Percentiles rank a stretch among this genome's conserved stretches.
Evolutionary conservation across 2,888 invertebrate species (phyloP).

Genomic region (Iselma pallidipennis): DNA sequence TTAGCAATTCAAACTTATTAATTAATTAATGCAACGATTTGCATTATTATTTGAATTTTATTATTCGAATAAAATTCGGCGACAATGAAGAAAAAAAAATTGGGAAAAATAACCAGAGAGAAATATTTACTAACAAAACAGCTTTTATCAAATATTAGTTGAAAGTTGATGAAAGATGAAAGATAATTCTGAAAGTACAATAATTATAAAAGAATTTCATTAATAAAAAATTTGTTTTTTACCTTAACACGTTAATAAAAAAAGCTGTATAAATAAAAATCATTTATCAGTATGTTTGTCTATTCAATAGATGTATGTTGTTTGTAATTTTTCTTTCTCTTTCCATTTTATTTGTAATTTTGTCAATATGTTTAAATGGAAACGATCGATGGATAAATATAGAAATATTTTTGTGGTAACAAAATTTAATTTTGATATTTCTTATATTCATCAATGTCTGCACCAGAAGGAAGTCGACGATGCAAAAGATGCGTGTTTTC

Average conservation of each 20-base stretch:
- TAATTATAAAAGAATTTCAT: neutral
- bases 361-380: neutral
- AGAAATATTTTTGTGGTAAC: neutral
- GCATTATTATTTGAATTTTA: too few species aligned
- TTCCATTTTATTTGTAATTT: neutral
- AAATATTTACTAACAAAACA: neutral
- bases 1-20: too few species aligned
- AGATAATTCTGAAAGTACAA: neutral
- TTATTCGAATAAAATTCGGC: too few species aligned
- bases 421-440: slow-evolving; percentile 1
- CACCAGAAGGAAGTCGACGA: neutral
- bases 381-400: neutral
- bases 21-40: too few species aligned
- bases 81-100: slow-evolving; percentile 1
- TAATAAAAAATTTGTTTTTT: neutral
- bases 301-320: too few species aligned
- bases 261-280: neutral
- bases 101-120: too few species aligned
- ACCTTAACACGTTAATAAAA: neutral
- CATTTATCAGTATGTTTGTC: neutral
- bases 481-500: neutral
- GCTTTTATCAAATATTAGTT: neutral
- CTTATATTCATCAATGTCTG: slow-evolving; percentile 1
- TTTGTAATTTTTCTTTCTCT: neutral
- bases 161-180: neutral